Conservation (phyloP, 2,888 invertebrate genomes). For the Ametastegia equiseti region DNA sequence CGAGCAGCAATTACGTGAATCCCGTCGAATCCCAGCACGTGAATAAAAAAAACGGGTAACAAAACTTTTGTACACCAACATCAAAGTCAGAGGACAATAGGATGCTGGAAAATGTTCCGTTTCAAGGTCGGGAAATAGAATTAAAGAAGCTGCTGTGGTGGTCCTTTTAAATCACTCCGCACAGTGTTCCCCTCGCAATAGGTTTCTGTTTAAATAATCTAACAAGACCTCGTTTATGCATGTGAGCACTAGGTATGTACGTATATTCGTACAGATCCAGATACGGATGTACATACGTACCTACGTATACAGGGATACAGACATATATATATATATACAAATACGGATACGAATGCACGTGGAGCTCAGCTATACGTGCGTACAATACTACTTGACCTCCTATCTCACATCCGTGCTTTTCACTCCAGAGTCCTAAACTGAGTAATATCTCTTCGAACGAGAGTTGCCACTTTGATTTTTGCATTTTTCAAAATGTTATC, state of each 20-base stretch:
- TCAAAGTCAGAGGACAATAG: no score
- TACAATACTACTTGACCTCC: background rate
- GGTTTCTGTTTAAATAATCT: conserved; percentile 27
- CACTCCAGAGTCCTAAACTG: background rate
- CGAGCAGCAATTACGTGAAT: no score
- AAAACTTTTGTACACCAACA: no score
- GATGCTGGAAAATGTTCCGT: no score
- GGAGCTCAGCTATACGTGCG: background rate
- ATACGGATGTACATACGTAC: background rate
- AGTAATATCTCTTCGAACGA: background rate
- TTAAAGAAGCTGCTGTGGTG: background rate
- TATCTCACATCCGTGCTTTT: background rate
- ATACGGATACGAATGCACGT: background rate
- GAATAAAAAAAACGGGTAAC: no score
- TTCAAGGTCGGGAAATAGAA: no score
- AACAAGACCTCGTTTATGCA: conserved; percentile 16
- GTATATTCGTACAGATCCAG: background rate
- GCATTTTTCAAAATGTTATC: background rate
- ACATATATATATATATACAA: background rate
- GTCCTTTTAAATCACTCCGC: conserved; percentile 8
- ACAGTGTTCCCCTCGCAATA: background rate
- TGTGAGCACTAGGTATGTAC: background rate
- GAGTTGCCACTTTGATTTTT: no score
- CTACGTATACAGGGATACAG: background rate
- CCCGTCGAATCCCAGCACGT: no score